Evolutionary conservation across 2,113 vertebrate species (phyloP).

Genomic region (Piaya cayana): DNA sequence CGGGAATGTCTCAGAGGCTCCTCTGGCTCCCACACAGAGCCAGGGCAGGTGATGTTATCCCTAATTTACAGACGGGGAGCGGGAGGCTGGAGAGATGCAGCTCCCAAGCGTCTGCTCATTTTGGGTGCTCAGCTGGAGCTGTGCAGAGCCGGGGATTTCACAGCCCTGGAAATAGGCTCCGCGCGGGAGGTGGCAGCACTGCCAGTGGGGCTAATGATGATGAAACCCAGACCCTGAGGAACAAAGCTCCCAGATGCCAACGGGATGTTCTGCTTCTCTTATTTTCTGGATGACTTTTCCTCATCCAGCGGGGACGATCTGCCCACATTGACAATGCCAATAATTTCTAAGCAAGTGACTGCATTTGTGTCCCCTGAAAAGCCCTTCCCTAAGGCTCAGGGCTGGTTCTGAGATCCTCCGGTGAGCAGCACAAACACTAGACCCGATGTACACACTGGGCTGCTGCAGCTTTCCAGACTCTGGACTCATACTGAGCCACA

Average conservation of each 20-base stretch:
- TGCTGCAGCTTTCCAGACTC: fast-evolving
- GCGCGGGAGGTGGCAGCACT: background rate
- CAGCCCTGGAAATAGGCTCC: background rate
- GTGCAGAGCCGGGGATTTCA: background rate
- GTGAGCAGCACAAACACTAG: fast-evolving
- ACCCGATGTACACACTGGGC: fast-evolving
- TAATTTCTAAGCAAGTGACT: fast-evolving
- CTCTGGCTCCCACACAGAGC: background rate
- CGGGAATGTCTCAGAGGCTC: fast-evolving
- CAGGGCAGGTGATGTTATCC: background rate
- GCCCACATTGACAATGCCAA: fast-evolving
- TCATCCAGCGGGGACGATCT: background rate
- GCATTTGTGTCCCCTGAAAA: background rate
- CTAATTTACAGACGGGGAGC: background rate
- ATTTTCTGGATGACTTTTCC: fast-evolving
- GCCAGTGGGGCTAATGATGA: background rate
- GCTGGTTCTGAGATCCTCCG: fast-evolving
- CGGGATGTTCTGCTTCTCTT: background rate
- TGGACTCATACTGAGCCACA: fast-evolving
- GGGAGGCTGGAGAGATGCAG: background rate
- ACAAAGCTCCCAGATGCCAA: fast-evolving
- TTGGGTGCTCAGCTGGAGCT: slow-evolving; percentile 35
- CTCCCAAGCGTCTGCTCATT: background rate
- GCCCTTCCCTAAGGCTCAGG: background rate
- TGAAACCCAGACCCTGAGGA: fast-evolving